Conservation (phyloP, 2,888 invertebrate species). For the Dioctria rufipes region DNA sequence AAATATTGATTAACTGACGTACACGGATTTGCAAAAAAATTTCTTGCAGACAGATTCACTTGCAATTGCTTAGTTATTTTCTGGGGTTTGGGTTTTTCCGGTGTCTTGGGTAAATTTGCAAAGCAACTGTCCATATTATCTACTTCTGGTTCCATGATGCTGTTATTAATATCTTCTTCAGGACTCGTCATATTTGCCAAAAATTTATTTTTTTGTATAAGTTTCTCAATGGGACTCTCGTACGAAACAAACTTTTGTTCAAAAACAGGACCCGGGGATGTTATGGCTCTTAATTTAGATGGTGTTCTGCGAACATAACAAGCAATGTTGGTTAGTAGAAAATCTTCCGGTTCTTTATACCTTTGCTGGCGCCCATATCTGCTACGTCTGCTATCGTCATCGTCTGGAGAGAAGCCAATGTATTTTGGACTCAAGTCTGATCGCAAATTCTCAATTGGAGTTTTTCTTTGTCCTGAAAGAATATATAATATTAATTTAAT, state of each 20-base stretch:
- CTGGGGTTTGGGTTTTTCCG: too few relatives aligned
- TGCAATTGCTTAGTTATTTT: too few relatives aligned
- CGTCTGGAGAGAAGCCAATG: constrained; percentile 65
- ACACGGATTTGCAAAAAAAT: too few relatives aligned
- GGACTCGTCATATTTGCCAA: constrained; percentile 10
- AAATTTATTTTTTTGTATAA: constrained; percentile 66
- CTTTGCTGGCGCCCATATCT: constrained; percentile 59
- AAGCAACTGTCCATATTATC: too few relatives aligned
- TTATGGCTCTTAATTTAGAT: constrained; percentile 53
- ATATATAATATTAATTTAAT: background rate
- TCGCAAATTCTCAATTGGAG: constrained; percentile 60
- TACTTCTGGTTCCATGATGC: background rate
- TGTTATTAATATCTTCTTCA: background rate
- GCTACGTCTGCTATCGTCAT: constrained; percentile 60
- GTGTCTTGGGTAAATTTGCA: too few relatives aligned
- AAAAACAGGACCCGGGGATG: constrained; percentile 54
- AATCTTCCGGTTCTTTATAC: constrained; percentile 62
- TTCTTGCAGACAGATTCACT: too few relatives aligned
- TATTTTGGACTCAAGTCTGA: constrained; percentile 69
- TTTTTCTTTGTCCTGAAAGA: constrained; percentile 33
- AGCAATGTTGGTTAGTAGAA: constrained; percentile 35
- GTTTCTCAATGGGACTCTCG: constrained; percentile 68
- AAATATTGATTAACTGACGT: too few relatives aligned
- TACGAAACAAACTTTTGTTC: constrained; percentile 60
- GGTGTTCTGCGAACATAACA: constrained; percentile 55